Percentiles rank a stretch among this genome's conserved stretches.
phyloP scores from a whole-genome alignment of 2,797 vertebrate species.

The Steatocranus sp. region DNA sequence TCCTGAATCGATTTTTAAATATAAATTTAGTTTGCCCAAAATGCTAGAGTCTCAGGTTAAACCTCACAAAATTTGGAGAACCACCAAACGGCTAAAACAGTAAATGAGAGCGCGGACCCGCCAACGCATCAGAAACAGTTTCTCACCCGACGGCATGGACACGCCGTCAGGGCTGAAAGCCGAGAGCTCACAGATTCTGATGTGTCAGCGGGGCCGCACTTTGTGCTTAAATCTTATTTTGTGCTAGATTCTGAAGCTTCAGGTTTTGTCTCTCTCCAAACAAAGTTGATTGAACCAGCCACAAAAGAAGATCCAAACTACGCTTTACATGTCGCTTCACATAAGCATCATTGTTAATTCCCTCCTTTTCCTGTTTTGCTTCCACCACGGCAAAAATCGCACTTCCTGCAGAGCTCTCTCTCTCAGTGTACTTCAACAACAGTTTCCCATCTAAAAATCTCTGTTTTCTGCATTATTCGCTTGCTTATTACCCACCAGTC shows the following conservation, averaged over 20 bases:
- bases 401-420: not conserved
- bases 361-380: not conserved
- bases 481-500: not conserved
- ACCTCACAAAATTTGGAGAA: not conserved
- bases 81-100: not conserved
- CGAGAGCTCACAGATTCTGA: not conserved
- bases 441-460: not conserved
- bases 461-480: not conserved
- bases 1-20: not conserved
- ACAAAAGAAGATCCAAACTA: not conserved
- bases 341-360: accelerated
- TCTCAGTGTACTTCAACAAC: not conserved
- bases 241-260: not conserved
- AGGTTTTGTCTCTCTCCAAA: not conserved
- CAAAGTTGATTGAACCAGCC: not conserved
- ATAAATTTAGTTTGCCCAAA: not conserved
- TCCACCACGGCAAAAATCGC: not conserved
- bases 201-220: not conserved
- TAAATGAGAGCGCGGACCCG: accelerated
- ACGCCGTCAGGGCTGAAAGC: not conserved
- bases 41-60: not conserved
- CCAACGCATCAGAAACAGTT: not conserved
- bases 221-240: not conserved
- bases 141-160: not conserved
- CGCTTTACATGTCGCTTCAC: not conserved